phyloP scores from a whole-genome alignment of 2,888 invertebrate genomes.

The Geophilus truncorum region DNA sequence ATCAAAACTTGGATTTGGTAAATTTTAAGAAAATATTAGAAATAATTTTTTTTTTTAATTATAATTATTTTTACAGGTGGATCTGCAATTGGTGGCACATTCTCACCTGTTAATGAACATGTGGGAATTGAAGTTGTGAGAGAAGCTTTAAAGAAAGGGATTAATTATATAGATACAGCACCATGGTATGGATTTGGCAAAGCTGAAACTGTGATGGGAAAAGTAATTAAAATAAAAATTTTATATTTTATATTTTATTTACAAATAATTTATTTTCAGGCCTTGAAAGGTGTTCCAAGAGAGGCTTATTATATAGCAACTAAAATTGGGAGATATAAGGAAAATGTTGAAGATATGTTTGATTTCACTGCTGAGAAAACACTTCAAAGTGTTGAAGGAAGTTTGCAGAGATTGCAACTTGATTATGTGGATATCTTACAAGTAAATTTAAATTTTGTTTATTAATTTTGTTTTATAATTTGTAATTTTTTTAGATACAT shows the following conservation, averaged over 20 bases:
- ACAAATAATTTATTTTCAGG: constrained; percentile 47
- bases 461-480: constrained; percentile 32
- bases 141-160: constrained; percentile 66
- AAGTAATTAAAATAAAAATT: constrained; percentile 48
- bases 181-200: constrained; percentile 82
- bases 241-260: neutral
- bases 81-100: constrained; percentile 35
- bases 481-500: constrained; percentile 63
- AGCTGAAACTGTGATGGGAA: constrained; percentile 75
- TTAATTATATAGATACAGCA: constrained; percentile 89
- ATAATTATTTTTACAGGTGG: constrained; percentile 39
- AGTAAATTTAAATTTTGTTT: constrained; percentile 52
- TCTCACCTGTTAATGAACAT: constrained; percentile 55
- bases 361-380: constrained; percentile 76
- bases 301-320: constrained; percentile 82
- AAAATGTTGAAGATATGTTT: constrained; percentile 67
- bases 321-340: constrained; percentile 79
- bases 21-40: neutral
- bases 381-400: constrained; percentile 66
- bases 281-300: constrained; percentile 71
- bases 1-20: constrained; percentile 45
- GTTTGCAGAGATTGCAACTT: constrained; percentile 65
- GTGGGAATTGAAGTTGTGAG: constrained; percentile 65
- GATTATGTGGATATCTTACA: constrained; percentile 85
- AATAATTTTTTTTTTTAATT: neutral